Evolutionary conservation across 1,140 invertebrate species (phyloP).

Genomic region (Drosophila arizonae): DNA sequence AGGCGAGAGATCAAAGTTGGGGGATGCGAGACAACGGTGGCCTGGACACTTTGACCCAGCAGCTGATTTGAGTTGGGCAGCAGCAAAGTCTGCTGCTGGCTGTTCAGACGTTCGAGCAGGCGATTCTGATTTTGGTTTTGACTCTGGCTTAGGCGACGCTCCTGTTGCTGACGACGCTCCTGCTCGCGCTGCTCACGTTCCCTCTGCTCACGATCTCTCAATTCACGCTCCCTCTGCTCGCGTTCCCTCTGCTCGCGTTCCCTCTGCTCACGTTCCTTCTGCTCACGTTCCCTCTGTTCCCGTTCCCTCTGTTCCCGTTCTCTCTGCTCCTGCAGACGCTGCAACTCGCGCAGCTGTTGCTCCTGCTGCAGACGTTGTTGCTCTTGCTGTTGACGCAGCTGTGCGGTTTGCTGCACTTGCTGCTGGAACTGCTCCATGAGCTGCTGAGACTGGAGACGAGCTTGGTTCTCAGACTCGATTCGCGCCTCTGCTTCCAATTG

Average conservation of each 20-base stretch:
- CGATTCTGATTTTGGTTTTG: conserved; percentile 44
- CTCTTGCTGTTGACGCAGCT: conserved; percentile 72
- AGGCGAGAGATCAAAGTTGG: conserved; percentile 66
- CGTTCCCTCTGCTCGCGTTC: conserved; percentile 52
- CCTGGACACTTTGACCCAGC: conserved; percentile 66
- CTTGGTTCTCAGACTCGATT: conserved; percentile 66
- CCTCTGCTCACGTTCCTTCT: conserved; percentile 46
- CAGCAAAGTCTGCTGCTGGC: conserved; percentile 62
- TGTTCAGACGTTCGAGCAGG: conserved; percentile 53
- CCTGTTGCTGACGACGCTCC: conserved; percentile 19
- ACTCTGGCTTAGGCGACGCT: conserved; percentile 31
- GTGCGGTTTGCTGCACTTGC: conserved; percentile 68
- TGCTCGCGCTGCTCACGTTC: conserved; percentile 31
- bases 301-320: conserved; percentile 53
- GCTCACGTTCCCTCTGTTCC: conserved; percentile 56
- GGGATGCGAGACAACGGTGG: conserved; percentile 71
- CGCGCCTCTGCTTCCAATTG: conserved; percentile 66
- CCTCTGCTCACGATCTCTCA: conserved; percentile 44
- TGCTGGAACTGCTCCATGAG: conserved; percentile 81
- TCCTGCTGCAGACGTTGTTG: conserved; percentile 51
- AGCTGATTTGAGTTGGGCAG: conserved; percentile 54
- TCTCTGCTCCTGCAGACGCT: conserved; percentile 52
- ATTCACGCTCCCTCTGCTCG: conserved; percentile 49
- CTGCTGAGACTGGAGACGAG: conserved; percentile 73
- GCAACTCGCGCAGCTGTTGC: conserved; percentile 64